Conservation (phyloP, 2,113 vertebrate species). For the Megatriorchis doriae region DNA sequence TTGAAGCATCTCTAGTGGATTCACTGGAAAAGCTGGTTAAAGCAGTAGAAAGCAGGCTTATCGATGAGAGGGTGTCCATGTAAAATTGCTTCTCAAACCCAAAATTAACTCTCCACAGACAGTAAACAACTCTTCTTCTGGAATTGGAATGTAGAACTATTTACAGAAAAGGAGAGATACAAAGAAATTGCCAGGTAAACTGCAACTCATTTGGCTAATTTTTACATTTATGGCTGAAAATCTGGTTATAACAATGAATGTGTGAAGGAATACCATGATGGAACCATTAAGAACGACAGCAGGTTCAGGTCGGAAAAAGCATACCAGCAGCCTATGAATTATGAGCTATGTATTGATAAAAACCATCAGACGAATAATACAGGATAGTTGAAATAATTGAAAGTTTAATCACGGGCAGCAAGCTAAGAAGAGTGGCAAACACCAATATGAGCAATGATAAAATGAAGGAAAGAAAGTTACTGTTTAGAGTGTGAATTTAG, state of each 20-base stretch:
- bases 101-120: neutral
- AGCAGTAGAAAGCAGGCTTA: neutral
- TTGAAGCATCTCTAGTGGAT: neutral
- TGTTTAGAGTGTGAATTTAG: neutral
- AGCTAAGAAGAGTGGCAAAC: neutral
- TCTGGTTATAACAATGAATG: neutral
- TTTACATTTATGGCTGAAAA: neutral
- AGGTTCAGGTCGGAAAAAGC: neutral
- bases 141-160: neutral
- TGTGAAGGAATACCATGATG: neutral
- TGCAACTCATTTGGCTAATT: neutral
- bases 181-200: neutral
- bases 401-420: neutral
- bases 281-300: neutral
- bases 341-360: neutral
- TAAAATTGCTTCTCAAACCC: neutral
- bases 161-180: neutral
- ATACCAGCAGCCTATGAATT: neutral
- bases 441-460: neutral
- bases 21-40: neutral
- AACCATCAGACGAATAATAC: neutral
- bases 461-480: neutral
- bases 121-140: neutral
- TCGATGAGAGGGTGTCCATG: neutral
- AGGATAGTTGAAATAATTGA: neutral